These are phyloP conservation scores for Sterna hirundo DNA, from an alignment of 2,113 vertebrate species.

Conservation along the genomic window DNA sequence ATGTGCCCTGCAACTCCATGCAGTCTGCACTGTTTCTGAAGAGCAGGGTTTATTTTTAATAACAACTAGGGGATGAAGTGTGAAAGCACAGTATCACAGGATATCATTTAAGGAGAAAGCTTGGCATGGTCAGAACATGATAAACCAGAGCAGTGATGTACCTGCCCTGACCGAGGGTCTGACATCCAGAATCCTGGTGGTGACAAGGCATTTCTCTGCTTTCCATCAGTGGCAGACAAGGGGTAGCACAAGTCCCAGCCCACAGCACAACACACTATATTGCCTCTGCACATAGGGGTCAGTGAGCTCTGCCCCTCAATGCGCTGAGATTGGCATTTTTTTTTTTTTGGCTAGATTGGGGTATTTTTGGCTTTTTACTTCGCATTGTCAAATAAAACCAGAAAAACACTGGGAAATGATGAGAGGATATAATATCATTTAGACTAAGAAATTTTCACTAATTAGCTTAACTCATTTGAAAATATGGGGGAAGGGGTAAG, in stretches of 20 bases:
- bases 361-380: background rate
- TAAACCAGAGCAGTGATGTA: background rate
- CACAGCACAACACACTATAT: accelerated
- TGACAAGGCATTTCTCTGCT: background rate
- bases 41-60: background rate
- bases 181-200: background rate
- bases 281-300: background rate
- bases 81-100: background rate
- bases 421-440: background rate
- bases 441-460: background rate
- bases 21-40: background rate
- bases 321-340: background rate
- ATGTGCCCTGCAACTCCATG: accelerated
- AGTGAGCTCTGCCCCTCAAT: background rate
- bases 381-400: background rate
- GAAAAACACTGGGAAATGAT: background rate
- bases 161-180: background rate
- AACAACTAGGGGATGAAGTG: background rate
- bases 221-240: background rate
- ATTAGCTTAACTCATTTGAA: background rate
- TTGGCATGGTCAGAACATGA: background rate
- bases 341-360: background rate
- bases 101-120: background rate
- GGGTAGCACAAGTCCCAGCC: background rate
- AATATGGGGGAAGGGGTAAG: background rate